These are phyloP conservation scores for Pogonognathellus flavescens DNA, from an alignment of 1,140 invertebrate genomes.

Conservation along the genomic window DNA sequence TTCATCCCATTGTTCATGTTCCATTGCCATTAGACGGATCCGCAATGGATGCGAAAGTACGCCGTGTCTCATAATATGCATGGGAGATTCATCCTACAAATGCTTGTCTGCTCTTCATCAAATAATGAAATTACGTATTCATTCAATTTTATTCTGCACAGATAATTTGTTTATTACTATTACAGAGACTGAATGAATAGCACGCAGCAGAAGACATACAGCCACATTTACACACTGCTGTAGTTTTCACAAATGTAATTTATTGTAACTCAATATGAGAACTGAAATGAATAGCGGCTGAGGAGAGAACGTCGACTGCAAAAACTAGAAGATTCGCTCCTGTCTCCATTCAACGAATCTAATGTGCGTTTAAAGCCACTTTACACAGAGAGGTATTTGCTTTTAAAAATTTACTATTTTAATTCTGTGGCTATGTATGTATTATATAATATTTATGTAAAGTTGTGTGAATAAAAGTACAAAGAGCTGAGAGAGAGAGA, in stretches of 20 bases:
- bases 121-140: constrained; percentile 30
- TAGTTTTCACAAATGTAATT: constrained; percentile 41
- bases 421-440: too few species aligned
- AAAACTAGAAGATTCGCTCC: constrained; percentile 17
- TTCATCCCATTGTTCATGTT: constrained; percentile 40
- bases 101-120: background rate
- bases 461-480: too few species aligned
- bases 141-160: constrained; percentile 19
- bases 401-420: too few species aligned
- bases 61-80: too few species aligned
- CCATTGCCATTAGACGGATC: background rate
- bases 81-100: background rate
- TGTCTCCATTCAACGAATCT: constrained; percentile 1
- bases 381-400: background rate
- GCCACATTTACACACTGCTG: background rate
- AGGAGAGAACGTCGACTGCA: constrained; percentile 26
- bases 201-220: background rate
- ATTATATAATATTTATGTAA: too few species aligned
- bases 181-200: background rate
- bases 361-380: background rate
- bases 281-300: constrained; percentile 34
- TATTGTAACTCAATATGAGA: constrained; percentile 22
- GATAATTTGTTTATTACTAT: background rate
- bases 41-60: background rate
- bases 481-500: too few species aligned